A percentile compares a stretch with the other conserved stretches of the same genome.
These are phyloP conservation scores for Corbicula japonica DNA, from an alignment of 2,888 invertebrate genomes.

Conservation along the genomic window DNA sequence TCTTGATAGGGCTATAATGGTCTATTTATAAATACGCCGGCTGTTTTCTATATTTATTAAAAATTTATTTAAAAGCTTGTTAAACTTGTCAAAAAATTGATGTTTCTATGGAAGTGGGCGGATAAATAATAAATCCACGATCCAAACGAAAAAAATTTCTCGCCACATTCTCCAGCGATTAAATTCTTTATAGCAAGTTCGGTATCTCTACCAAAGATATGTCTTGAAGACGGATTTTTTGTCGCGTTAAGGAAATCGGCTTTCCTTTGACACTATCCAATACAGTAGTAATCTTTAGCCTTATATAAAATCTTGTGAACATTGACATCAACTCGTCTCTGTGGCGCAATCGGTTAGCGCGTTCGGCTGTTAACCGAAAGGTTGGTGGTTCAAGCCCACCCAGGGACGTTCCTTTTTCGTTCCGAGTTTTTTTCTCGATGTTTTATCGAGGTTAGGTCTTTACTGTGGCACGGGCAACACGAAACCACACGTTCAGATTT, in stretches of 20 bases:
- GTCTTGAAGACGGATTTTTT: conserved; percentile 1
- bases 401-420: conserved; percentile 55
- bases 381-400: conserved; percentile 70
- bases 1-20: too few relatives aligned
- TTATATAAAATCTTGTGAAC: too few relatives aligned
- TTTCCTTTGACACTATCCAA: too few relatives aligned
- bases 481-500: too few relatives aligned
- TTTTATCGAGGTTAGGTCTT: too few relatives aligned
- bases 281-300: too few relatives aligned
- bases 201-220: conserved; percentile 33
- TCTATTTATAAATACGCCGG: too few relatives aligned
- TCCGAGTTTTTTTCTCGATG: conserved; percentile 1
- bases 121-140: conserved; percentile 45
- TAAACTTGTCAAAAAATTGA: conserved; percentile 45
- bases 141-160: conserved; percentile 37
- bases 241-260: too few relatives aligned
- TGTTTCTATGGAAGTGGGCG: conserved; percentile 50
- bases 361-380: conserved; percentile 69
- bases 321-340: conserved; percentile 65
- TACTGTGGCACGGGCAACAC: too few relatives aligned
- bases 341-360: conserved; percentile 70
- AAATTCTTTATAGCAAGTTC: conserved; percentile 32
- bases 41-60: too few relatives aligned
- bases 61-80: too few relatives aligned
- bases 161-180: conserved; percentile 48